Evolutionary conservation across 2,888 invertebrate species (phyloP), one percentile per base, ranked within the genome.

Genomic region (Caenorhabditis sp.): DNA sequence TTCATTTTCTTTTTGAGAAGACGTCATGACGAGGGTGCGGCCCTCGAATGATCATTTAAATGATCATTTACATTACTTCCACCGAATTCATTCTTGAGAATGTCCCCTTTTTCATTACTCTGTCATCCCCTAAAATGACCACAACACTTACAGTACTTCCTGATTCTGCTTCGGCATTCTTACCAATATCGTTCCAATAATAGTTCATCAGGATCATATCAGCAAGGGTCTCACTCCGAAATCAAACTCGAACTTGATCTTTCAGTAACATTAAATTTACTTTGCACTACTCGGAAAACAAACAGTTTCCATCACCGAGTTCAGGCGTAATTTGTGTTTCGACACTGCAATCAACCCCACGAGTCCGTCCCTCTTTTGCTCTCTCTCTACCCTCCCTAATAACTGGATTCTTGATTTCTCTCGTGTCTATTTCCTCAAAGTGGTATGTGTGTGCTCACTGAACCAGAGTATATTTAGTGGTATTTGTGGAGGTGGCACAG

Each of bases 391-490:
- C 26, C 37, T 37, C 47, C 18, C 32, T 65, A 58, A 67, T 74
- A 76, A 76, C 76, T 60, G 67, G 76, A 76, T 76, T 76, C 20
- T 58, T 60, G 56, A 72, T 58, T 58, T 51, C 50, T 65, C 20
- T 5, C 28, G 18, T 32, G 53, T 53, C 53, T 56, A 32, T 37
- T 15, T 15, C 20, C 60, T 56, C 56, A 13, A 56, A 56, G 28
- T 61, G 64, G 58, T 64, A 72, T 64, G 26, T 67, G 74, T 67
- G 60, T 76, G 67, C 76, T 76, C 67, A 76, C 76, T 60, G 76
- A 76, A 76, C 76, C 76, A 76, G 67, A 60, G 76, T 76, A 76
- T 76, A 76, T 76, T 76, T 67, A 61, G 67, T 67, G 76, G 67
- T 76, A 67, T 76, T 76, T 76, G 76, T 60, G 67, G 67, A 76